Evolutionary conservation across 2,113 vertebrate species (phyloP).

Genomic region (Mystacornis crossleyi): DNA sequence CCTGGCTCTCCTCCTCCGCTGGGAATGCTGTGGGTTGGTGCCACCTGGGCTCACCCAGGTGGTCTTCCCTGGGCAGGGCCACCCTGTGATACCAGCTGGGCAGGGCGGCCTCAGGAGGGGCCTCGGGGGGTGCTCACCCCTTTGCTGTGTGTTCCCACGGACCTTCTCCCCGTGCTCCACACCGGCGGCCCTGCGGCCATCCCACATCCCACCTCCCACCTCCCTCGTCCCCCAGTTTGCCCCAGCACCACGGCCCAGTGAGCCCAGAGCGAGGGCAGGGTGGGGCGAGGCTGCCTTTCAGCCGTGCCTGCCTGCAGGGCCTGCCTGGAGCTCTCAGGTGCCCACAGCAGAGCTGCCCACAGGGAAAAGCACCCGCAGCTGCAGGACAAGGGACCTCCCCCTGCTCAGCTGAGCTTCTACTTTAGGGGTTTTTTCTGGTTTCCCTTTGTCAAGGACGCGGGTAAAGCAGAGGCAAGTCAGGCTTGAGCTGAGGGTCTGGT

Average conservation of each 20-base stretch:
- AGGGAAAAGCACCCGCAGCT: too few species aligned
- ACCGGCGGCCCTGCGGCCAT: background rate
- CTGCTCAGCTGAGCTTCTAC: background rate
- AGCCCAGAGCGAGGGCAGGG: background rate
- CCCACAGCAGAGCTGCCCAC: background rate
- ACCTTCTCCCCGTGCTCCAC: background rate
- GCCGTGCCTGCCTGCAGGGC: background rate
- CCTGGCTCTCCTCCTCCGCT: background rate
- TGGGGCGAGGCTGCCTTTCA: background rate
- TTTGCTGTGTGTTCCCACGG: fast-evolving
- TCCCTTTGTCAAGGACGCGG: background rate
- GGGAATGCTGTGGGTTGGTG: background rate
- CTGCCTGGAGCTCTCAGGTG: background rate
- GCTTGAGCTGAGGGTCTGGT: background rate
- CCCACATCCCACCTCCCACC: fast-evolving
- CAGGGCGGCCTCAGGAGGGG: background rate
- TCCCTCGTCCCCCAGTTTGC: background rate
- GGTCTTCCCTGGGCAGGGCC: background rate
- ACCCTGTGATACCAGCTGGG: background rate
- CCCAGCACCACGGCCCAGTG: background rate
- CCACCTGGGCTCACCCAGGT: background rate
- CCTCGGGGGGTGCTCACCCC: background rate
- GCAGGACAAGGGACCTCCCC: fast-evolving
- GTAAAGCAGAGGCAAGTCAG: background rate
- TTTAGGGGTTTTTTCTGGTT: fast-evolving